Evolutionary conservation across 2,888 invertebrate genomes (phyloP), one percentile per base, ranked within the genome.

Genomic region (Trichopria drosophilae): DNA sequence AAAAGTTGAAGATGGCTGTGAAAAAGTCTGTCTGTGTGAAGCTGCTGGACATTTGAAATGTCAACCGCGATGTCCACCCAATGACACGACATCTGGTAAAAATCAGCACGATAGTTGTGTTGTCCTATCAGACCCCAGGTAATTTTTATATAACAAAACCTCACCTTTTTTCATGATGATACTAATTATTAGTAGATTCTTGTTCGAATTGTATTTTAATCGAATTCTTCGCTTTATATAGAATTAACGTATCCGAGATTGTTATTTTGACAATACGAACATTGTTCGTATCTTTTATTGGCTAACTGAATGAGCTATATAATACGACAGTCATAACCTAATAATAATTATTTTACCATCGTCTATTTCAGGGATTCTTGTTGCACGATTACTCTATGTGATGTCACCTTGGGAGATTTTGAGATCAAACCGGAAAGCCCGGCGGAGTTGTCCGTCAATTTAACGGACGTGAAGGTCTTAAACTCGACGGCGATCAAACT

Each of bases 351-450:
- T n/a, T n/a, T n/a, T n/a, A n/a, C n/a, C n/a, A n/a, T n/a, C n/a
- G n/a, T 22, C 2, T 12, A 40, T 55, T 63, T 5, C 51, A 84
- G 84, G 42, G 93, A 94, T 70, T 78, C 85, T 1, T 93, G 93
- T 69, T 93, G 93, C 65, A 90, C 87, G 61, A 82, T 90, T 55
- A 87, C 92, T 53, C 80, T 92, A 3, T 94, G 93, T 69, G 92
- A 91, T 66, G 90, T 91, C 4, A 88, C 89, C 0, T 79, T 90
- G 15, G 87, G 88, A 56, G 89, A 82, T 43, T 87, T 88, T 57
- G 89, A 89, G 57, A 69, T 74, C 20, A 72, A 65, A 32, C 51
- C 68, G 1, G 74, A 75, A 42, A 68, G 55, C 57, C 70, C 67
- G n/a, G 63, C 57, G 32, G 77, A 72, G 51, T 52, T 69, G 22